Evolutionary conservation across 2,888 invertebrate genomes (phyloP).

Genomic region (Ferdinandea cuprea): DNA sequence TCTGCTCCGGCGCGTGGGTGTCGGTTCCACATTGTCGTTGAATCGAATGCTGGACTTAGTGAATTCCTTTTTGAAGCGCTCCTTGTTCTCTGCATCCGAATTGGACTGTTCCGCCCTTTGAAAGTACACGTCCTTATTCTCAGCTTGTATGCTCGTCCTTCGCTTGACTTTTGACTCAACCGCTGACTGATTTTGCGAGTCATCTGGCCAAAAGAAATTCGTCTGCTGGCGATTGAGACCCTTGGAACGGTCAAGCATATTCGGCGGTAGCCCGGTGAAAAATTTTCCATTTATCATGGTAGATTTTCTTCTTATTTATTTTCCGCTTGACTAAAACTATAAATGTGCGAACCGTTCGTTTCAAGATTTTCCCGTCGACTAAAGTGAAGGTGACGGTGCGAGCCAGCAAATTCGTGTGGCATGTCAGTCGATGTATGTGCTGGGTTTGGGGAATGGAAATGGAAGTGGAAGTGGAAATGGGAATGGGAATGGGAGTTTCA

Average conservation of each 20-base stretch:
- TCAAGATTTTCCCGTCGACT: slow-evolving; percentile 68
- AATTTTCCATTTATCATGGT: slow-evolving; percentile 83
- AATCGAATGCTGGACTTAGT: slow-evolving; percentile 82
- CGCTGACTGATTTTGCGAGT: slow-evolving; percentile 78
- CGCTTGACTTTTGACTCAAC: slow-evolving; percentile 78
- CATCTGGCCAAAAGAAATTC: slow-evolving; percentile 83
- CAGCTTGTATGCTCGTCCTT: slow-evolving; percentile 78
- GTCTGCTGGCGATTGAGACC: slow-evolving; percentile 81
- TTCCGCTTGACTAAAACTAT: slow-evolving; percentile 4
- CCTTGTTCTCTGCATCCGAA: slow-evolving; percentile 79
- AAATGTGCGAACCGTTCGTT: slow-evolving; percentile 61
- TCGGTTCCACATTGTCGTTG: slow-evolving; percentile 78
- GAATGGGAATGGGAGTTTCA: slow-evolving; percentile 30
- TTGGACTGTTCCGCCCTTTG: slow-evolving; percentile 38
- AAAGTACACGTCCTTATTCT: slow-evolving; percentile 47
- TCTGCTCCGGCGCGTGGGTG: slow-evolving; percentile 27
- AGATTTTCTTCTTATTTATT: slow-evolving; percentile 1
- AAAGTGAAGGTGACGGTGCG: slow-evolving; percentile 52
- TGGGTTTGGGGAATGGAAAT: too few relatives aligned
- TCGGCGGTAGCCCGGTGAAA: slow-evolving; percentile 81
- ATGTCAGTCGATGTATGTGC: slow-evolving; percentile 6
- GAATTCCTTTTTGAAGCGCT: slow-evolving; percentile 81
- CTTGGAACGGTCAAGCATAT: slow-evolving; percentile 80
- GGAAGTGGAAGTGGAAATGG: too few relatives aligned
- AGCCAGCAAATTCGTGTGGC: slow-evolving; percentile 43